Conservation (phyloP, 2,113 vertebrate genomes). For the Leptodactylus fuscus region DNA sequence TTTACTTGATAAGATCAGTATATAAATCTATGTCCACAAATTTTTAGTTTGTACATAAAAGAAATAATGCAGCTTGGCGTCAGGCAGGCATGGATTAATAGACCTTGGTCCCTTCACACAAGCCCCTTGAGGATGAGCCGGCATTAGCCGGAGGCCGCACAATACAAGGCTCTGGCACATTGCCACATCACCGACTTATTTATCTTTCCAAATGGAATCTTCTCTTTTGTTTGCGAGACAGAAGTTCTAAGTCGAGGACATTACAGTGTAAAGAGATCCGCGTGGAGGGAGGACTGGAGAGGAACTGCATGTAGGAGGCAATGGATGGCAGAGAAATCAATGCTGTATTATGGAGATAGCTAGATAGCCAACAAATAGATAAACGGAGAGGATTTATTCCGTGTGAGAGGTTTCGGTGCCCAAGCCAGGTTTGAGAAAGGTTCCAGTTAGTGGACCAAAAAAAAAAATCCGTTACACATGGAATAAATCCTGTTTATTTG, state of each 20-base stretch:
- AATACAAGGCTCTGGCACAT: background rate
- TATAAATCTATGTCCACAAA: background rate
- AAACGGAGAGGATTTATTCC: too few species aligned
- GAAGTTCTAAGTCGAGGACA: background rate
- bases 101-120: too few species aligned
- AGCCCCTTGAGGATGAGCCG: background rate
- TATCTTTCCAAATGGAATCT: constrained; percentile 8
- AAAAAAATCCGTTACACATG: too few species aligned
- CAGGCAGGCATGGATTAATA: background rate
- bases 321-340: background rate
- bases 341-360: too few species aligned
- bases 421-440: too few species aligned
- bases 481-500: too few species aligned
- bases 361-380: background rate
- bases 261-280: background rate
- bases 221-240: background rate
- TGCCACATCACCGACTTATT: background rate
- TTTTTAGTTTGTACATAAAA: background rate
- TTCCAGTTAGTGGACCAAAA: too few species aligned
- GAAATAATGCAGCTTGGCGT: background rate
- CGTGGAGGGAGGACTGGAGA: background rate
- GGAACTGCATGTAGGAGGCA: background rate
- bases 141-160: background rate
- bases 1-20: background rate
- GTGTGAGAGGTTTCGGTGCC: too few species aligned